These are phyloP conservation scores for Bathynomus jamesi DNA, from an alignment of 1,140 invertebrate species.

Conservation along the genomic window DNA sequence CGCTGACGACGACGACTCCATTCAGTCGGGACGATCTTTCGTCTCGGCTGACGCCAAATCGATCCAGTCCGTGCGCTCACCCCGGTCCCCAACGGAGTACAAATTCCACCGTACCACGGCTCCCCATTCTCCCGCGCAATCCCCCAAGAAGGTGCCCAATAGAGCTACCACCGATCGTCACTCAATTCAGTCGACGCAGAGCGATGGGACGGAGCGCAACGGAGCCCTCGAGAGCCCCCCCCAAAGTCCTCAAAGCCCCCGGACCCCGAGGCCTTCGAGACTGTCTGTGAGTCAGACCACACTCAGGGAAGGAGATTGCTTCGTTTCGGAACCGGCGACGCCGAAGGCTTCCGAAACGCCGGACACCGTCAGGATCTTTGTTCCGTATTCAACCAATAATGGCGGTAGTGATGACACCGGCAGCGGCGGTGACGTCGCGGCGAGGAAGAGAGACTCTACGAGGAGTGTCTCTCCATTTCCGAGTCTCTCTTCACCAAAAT, in stretches of 20 bases:
- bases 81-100: slow-evolving; percentile 21
- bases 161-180: neutral
- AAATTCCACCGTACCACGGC: slow-evolving; percentile 10
- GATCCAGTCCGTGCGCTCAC: slow-evolving; percentile 30
- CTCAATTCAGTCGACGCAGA: slow-evolving; percentile 19
- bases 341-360: slow-evolving; percentile 36
- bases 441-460: neutral
- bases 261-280: slow-evolving; percentile 18
- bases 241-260: slow-evolving; percentile 13
- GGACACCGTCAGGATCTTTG: slow-evolving; percentile 38
- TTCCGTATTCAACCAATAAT: slow-evolving; percentile 34
- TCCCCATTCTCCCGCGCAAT: slow-evolving; percentile 24
- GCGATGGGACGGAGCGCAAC: slow-evolving; percentile 22
- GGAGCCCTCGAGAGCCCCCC: slow-evolving; percentile 18
- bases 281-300: slow-evolving; percentile 34
- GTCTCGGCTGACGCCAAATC: slow-evolving; percentile 27
- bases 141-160: slow-evolving; percentile 16
- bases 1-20: slow-evolving; percentile 22
- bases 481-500: neutral
- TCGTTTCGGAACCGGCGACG: slow-evolving; percentile 30
- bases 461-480: neutral
- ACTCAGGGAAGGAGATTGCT: slow-evolving; percentile 16
- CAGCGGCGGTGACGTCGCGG: neutral
- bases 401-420: neutral
- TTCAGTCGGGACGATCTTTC: slow-evolving; percentile 29